These are phyloP conservation scores for Ashinkailepas kermadecensis DNA, from an alignment of 2,888 invertebrate genomes.

Conservation along the genomic window DNA sequence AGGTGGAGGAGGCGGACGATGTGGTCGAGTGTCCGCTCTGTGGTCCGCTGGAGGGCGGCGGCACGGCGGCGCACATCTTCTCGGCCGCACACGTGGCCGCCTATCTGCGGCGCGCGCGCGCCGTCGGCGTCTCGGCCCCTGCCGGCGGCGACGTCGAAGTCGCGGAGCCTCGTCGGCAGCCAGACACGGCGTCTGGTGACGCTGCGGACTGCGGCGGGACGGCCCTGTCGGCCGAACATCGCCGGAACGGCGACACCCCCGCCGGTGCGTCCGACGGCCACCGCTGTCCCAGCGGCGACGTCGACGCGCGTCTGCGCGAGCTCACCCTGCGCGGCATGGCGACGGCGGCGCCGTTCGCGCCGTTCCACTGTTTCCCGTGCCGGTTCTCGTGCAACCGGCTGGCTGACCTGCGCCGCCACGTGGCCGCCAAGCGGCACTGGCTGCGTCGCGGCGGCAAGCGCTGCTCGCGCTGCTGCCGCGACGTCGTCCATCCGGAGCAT, in stretches of 20 bases:
- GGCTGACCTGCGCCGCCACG: conserved; percentile 55
- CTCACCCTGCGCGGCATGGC: not conserved
- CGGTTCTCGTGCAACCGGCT: conserved; percentile 69
- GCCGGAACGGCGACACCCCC: too few relatives aligned
- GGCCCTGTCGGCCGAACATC: too few relatives aligned
- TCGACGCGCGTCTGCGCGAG: not conserved
- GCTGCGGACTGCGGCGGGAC: too few relatives aligned
- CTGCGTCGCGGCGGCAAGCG: not conserved
- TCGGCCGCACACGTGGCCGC: not conserved
- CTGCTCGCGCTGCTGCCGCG: not conserved
- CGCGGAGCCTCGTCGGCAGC: too few relatives aligned
- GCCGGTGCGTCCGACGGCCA: too few relatives aligned
- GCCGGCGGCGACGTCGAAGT: not conserved
- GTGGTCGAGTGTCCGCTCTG: not conserved
- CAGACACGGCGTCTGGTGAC: too few relatives aligned
- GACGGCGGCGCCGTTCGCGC: conserved; percentile 45
- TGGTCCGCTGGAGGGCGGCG: not conserved
- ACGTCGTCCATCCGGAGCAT: not conserved
- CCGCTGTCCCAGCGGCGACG: not conserved
- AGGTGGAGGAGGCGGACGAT: not conserved
- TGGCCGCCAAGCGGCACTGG: conserved; percentile 20
- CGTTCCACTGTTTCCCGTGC: conserved; percentile 77
- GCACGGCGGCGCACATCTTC: not conserved
- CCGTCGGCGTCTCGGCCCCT: not conserved
- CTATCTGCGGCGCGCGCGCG: not conserved